Evolutionary conservation across 2,113 vertebrate genomes (phyloP), one percentile per base, ranked within the genome.

Genomic region (Aptenodytes patagonicus): DNA sequence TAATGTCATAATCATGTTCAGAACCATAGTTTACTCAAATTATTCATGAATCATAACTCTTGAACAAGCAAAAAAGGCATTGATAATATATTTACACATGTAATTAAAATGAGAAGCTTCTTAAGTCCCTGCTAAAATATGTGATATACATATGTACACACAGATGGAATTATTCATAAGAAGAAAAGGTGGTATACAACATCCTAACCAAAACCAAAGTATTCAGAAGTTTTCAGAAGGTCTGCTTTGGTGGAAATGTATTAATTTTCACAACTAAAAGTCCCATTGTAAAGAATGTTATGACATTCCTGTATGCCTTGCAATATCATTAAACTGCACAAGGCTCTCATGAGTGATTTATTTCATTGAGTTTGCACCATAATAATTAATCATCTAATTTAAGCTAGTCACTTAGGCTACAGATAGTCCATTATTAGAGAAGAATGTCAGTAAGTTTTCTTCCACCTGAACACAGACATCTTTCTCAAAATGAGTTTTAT

Each of bases 81-180:
- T 47, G 7, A 7, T 46, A 26, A n/a, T 34, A 66, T 3, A 54
- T 1, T 34, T 1, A 73, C 17, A 29, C 4, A 13, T 1, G 11
- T 29, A 52, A 73, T 28, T 64, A 64, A 88, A 61, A 68, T 26
- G 11, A 88, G n/a, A 89, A 83, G 47, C 6, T n/a, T 54, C 29
- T 46, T 69, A 61, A 75, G 7, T 36, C 13, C 31, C 49, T 86
- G 7, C 1, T 71, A 47, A 73, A 78, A 79, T 49, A 79, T 49
- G 3, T 5, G 1, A 47, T 64, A 54, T 15, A n/a, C 5, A 2
- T 18, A 62, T 2, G 4, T 68, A 46, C 4, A 26, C 5, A 21
- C 4, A 38, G 25, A 85, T 38, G 13, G 40, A 89, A 44, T 52
- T 52, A 73, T 25, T 49, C 2, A n/a, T 21, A 60, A 42, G 34